Evolutionary conservation across 2,797 vertebrate species (phyloP).

Genomic region (Macrochelys suwanniensis): DNA sequence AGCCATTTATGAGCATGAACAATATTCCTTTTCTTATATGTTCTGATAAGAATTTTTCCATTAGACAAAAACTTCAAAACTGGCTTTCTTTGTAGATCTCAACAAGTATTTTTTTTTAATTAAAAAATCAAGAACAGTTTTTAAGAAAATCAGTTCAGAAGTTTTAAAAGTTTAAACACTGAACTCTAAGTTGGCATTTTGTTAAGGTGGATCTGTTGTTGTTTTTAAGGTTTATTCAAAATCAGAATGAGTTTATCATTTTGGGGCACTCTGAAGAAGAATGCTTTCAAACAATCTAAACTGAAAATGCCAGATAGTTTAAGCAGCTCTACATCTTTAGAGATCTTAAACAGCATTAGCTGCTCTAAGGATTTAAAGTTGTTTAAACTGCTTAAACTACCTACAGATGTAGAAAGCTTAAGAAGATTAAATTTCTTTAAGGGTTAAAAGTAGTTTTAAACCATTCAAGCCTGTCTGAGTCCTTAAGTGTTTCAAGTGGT

Average conservation of each 20-base stretch:
- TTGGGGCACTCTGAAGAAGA: neutral
- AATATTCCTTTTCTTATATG: neutral
- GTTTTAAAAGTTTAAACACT: neutral
- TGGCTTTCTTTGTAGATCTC: neutral
- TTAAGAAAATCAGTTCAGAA: neutral
- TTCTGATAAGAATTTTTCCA: neutral
- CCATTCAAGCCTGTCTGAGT: neutral
- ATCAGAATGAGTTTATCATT: neutral
- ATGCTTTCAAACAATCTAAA: neutral
- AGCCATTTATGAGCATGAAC: neutral
- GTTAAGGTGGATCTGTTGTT: neutral
- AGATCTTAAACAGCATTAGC: conserved; percentile 1
- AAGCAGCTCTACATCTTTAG: neutral
- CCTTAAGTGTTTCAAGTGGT: neutral
- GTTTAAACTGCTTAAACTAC: neutral
- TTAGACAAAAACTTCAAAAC: neutral
- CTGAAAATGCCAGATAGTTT: neutral
- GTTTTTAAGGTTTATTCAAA: neutral
- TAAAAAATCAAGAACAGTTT: neutral
- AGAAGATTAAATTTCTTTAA: neutral
- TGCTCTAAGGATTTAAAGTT: conserved; percentile 5
- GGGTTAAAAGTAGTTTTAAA: neutral
- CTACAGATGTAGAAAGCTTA: conserved; percentile 35
- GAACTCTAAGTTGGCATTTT: neutral
- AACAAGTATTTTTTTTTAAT: neutral